Evolutionary conservation across 2,888 invertebrate genomes (phyloP), one percentile per base, ranked within the genome.

Genomic region (Microplitis deprimator): DNA sequence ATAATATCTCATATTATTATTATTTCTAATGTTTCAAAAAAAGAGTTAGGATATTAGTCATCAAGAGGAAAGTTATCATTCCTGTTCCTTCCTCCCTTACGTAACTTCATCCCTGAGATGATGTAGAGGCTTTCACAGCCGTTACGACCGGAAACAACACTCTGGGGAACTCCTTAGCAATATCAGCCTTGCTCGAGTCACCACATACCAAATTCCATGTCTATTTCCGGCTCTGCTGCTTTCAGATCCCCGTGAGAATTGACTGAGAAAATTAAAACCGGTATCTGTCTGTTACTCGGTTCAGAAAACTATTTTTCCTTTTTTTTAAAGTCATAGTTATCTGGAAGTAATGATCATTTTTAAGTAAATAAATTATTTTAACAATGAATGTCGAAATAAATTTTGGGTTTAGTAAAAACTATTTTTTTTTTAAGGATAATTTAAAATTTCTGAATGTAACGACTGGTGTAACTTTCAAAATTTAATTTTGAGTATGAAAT

Each of bases 81-180:
- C 16, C 20, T 62, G 7, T 62, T 20, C 20, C 62, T 62, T 62
- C 62, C 16, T 62, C 65, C 38, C n/a, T 65, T 29, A 29, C 39
- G 81, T 83, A 80, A 82, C 79, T 80, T 73, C 75, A 82, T 81
- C 76, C 73, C 74, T 68, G 77, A 78, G 76, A 79, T 80, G 81
- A 82, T 82, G 79, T 80, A 76, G 79, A 78, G 65, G 74, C 68
- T 73, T 75, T 67, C 50, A 69, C 73, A 75, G 76, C 76, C 78
- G 76, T 77, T 75, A 76, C 73, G 68, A 40, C 65, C 10, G 68
- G 70, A 68, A 83, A 84, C 82, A 76, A 81, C 79, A 79, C 85
- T 83, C 85, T 20, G 65, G 84, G 84, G 86, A 85, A 79, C 82
- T 84, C 82, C 84, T 85, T 84, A 83, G 83, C 81, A 81, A 78